Conservation (phyloP, 2,888 invertebrate genomes). For the Amphipoea lucens region DNA sequence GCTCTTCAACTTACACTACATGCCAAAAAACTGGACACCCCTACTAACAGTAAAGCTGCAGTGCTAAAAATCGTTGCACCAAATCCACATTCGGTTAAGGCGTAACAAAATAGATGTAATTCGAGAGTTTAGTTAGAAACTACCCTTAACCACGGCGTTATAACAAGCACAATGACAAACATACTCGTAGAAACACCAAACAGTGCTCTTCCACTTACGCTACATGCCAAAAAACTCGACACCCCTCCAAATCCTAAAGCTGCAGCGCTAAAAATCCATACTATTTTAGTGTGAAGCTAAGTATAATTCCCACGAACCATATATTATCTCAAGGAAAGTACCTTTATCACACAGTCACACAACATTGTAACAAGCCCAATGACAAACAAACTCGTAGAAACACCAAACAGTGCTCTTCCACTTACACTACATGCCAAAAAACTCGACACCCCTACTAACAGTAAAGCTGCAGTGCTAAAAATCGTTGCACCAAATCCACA, state of each 20-base stretch:
- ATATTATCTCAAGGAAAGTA: no score
- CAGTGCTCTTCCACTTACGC: background rate
- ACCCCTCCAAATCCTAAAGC: constrained; percentile 57
- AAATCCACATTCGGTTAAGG: constrained; percentile 80
- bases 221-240: constrained; percentile 46
- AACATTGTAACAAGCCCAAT: background rate
- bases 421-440: no score
- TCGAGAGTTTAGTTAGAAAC: background rate
- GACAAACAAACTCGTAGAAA: background rate
- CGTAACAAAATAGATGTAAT: constrained; percentile 75
- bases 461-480: constrained; percentile 73
- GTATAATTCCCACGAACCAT: no score
- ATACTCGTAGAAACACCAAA: background rate
- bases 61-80: constrained; percentile 76
- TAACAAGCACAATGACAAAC: background rate
- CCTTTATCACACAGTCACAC: background rate
- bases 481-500: constrained; percentile 80
- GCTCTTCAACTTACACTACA: constrained; percentile 1
- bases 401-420: no score
- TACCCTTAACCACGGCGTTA: background rate
- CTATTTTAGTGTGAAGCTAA: no score
- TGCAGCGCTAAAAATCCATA: constrained; percentile 79
- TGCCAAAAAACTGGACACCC: constrained; percentile 19
- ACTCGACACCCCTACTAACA: no score
- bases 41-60: constrained; percentile 53